Conservation (phyloP, 2,797 vertebrate genomes). For the Tenualosa ilisha region DNA sequence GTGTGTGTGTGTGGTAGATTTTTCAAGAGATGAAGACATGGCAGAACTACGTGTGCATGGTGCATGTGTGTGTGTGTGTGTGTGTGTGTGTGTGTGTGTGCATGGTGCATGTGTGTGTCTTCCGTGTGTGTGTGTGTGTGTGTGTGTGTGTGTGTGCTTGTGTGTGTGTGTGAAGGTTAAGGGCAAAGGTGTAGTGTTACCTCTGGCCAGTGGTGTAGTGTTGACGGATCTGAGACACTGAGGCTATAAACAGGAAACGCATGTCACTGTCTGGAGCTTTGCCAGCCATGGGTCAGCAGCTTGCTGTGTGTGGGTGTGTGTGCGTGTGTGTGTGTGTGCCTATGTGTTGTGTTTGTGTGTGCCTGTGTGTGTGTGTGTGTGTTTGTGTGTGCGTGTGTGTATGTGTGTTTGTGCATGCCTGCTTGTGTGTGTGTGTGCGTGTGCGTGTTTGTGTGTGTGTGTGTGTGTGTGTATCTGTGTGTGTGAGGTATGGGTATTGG, state of each 20-base stretch:
- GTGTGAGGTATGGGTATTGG: not conserved
- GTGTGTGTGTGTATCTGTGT: not conserved
- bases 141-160: not conserved
- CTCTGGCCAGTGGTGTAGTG: slow-evolving; percentile 15
- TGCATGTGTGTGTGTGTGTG: slow-evolving; percentile 14
- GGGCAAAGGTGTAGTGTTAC: slow-evolving; percentile 41
- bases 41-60: no score
- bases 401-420: not conserved
- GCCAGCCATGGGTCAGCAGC: slow-evolving; percentile 24
- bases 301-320: not conserved
- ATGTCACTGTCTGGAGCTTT: slow-evolving; percentile 46
- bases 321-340: slow-evolving; percentile 1
- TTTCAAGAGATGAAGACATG: no score
- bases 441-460: not conserved
- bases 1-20: not conserved
- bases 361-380: not conserved
- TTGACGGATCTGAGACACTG: slow-evolving; percentile 26
- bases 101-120: not conserved
- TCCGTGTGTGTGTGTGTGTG: not conserved
- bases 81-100: not conserved
- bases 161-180: slow-evolving; percentile 9
- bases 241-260: slow-evolving; percentile 52
- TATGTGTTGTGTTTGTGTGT: not conserved
- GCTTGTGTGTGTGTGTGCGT: not conserved
- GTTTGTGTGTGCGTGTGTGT: not conserved